Base-by-base conservation (phyloP, 2,797 vertebrate genomes). In the Moxostoma hubbsi region DNA sequence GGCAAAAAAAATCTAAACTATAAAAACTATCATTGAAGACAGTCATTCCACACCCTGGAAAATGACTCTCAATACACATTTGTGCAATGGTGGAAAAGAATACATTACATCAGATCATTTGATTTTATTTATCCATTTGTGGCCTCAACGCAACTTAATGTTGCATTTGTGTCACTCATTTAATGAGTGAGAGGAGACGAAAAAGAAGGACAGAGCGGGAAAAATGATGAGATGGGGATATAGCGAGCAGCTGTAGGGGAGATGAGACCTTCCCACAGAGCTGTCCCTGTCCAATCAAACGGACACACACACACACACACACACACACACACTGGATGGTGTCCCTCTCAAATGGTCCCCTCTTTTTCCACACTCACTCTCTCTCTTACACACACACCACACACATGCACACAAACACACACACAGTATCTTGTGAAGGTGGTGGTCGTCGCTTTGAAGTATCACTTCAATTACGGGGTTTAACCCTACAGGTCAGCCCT, bases 391-490 rank as follows among this genome's bases (percentile, higher is more conserved):
- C 73, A 76, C 80, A 73, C 73, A 72, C 49, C 62, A 71, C 77
- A 73, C 59, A 72, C 59, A 47, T 45, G 59, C 57, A 72, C 73
- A 55, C 69, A 75, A 58, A 58, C 72, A 75, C 66, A 66, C 51
- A 72, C 16, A 69, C 47, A 16, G 63, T 73, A 63, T 57, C 86
- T 85, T 90, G 93, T 94, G 93, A 96, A 97, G 96, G 95, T 96
- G 95, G 93, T 93, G 94, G 93, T 94, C 91, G 90, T 93, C 93
- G 92, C 97, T 99, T 98, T 99, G 96, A 98, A 98, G 98, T 96
- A 97, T 96, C 96, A 95, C 95, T 96, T 96, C 96, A 98, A 98
- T 98, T 97, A 98, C 92, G 90, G 95, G 96, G 95, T 98, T 98
- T 98, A 97, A 97, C 96, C 96, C 93, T 90, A 93, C 88, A 95